These are phyloP conservation scores for Todus mexicanus DNA, from an alignment of 2,797 vertebrate species.

Conservation along the genomic window DNA sequence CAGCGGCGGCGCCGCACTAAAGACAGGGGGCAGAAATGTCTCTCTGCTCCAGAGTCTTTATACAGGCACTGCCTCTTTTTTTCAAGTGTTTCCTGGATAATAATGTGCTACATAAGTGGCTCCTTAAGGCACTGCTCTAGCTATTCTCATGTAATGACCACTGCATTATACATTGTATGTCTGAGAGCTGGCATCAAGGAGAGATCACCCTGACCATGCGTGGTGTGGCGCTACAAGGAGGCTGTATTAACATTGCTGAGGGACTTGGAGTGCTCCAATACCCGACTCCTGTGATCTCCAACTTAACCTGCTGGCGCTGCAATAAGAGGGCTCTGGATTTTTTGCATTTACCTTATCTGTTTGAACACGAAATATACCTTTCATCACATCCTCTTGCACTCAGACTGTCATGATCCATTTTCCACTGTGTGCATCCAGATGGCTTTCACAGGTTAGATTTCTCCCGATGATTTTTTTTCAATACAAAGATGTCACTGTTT, in stretches of 20 bases:
- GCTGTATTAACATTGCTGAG: background rate
- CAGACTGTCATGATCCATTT: constrained; percentile 9
- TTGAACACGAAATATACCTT: background rate
- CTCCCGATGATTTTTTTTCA: background rate
- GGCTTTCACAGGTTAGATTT: constrained; percentile 36
- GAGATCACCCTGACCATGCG: background rate
- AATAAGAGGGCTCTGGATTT: background rate
- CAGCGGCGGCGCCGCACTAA: background rate
- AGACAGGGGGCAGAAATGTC: background rate
- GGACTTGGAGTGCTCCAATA: background rate
- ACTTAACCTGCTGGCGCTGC: background rate
- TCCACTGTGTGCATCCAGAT: constrained; percentile 17
- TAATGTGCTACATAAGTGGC: background rate
- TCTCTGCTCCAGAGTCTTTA: background rate
- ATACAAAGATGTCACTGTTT: background rate
- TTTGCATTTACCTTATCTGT: background rate
- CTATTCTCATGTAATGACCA: background rate
- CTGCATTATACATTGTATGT: background rate
- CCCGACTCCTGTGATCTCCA: background rate
- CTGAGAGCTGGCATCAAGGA: background rate
- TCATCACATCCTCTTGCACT: background rate
- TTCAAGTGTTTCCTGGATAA: background rate
- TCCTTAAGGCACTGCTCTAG: background rate
- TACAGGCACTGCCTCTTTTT: background rate
- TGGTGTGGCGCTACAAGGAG: background rate